phyloP scores from a whole-genome alignment of 2,888 invertebrate genomes.

The Deroplatys truncata region DNA sequence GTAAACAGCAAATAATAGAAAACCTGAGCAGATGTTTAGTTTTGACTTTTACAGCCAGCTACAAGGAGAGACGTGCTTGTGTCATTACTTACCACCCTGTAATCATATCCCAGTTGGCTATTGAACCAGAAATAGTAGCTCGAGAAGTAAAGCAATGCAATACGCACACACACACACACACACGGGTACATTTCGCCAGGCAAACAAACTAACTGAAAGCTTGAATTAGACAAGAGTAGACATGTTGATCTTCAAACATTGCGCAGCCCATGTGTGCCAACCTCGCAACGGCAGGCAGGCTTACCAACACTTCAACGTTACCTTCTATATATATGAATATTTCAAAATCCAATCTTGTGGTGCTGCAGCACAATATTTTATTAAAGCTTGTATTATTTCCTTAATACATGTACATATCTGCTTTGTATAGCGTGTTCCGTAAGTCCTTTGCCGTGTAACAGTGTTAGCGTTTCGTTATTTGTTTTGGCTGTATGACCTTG shows the following conservation, averaged over 20 bases:
- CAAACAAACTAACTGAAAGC: neutral
- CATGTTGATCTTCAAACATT: neutral
- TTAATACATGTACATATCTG: neutral
- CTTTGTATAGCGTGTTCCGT: neutral
- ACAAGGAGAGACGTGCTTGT: neutral
- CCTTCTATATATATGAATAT: neutral
- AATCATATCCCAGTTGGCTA: neutral
- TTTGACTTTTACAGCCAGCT: too few relatives aligned
- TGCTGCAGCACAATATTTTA: neutral
- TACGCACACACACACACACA: neutral
- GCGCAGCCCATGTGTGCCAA: neutral
- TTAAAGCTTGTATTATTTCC: neutral
- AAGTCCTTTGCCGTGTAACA: neutral
- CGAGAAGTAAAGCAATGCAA: neutral
- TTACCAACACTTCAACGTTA: neutral
- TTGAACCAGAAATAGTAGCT: neutral
- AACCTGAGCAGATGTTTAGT: too few relatives aligned
- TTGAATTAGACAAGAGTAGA: neutral
- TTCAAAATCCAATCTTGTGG: neutral
- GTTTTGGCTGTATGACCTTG: too few relatives aligned
- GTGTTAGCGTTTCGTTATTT: neutral
- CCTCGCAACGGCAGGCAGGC: neutral
- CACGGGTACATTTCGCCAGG: neutral
- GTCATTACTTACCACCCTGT: neutral
- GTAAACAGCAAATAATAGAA: too few relatives aligned